Evolutionary conservation across 2,888 invertebrate genomes (phyloP).

Genomic region (Neuroscelio doddi): DNA sequence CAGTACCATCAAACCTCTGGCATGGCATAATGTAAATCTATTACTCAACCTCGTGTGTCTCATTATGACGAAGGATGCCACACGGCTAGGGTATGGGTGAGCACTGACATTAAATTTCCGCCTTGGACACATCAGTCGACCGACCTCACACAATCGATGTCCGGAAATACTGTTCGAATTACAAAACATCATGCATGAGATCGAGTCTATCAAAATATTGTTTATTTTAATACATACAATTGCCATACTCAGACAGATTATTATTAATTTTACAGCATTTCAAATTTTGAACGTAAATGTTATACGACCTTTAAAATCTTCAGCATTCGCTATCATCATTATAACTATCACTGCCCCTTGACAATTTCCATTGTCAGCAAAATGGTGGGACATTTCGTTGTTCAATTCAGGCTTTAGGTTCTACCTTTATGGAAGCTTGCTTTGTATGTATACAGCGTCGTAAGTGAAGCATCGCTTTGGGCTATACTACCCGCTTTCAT

Average conservation of each 20-base stretch:
- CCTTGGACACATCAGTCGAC: conserved; percentile 21
- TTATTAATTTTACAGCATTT: conserved; percentile 2
- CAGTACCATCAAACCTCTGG: conserved; percentile 46
- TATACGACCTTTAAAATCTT: not conserved
- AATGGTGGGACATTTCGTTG: conserved; percentile 29
- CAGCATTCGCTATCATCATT: conserved; percentile 5
- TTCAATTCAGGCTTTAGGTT: conserved; percentile 9
- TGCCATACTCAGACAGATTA: too few species aligned
- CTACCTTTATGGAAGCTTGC: not conserved
- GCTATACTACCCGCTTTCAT: conserved; percentile 30
- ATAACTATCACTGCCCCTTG: conserved; percentile 19
- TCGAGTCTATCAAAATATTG: too few species aligned
- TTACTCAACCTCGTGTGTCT: conserved; percentile 46
- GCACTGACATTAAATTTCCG: conserved; percentile 46
- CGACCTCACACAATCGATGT: conserved; percentile 37
- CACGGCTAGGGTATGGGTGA: conserved; percentile 38
- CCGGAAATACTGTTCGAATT: conserved; percentile 31
- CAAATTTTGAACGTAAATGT: conserved; percentile 1
- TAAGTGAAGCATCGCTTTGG: conserved; percentile 19
- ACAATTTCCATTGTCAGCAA: conserved; percentile 35
- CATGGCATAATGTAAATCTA: conserved; percentile 44
- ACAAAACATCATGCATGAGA: too few species aligned
- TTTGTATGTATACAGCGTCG: conserved; percentile 21
- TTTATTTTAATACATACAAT: too few species aligned
- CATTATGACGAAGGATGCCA: conserved; percentile 45